These are phyloP conservation scores for Macropus fuliginosus DNA, from an alignment of 2,797 vertebrate genomes.

Conservation along the genomic window DNA sequence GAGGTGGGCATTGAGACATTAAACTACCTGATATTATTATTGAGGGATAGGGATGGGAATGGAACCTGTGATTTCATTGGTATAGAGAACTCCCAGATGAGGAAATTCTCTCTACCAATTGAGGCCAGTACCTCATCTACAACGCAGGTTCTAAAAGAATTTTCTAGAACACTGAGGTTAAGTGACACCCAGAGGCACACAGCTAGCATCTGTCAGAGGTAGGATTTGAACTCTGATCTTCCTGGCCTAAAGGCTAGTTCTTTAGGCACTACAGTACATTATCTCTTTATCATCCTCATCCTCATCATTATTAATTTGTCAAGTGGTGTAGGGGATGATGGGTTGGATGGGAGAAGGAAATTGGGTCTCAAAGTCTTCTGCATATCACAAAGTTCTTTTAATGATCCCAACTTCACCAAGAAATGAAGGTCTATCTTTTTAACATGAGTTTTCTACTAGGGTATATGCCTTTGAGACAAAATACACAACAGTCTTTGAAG, in stretches of 20 bases:
- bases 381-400: background rate
- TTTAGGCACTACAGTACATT: background rate
- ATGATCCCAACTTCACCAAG: background rate
- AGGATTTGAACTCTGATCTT: background rate
- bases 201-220: background rate
- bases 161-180: background rate
- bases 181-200: background rate
- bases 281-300: background rate
- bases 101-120: background rate
- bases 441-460: background rate
- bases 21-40: background rate
- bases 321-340: background rate
- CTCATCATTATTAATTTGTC: background rate
- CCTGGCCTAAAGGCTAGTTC: background rate
- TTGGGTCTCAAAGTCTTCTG: background rate
- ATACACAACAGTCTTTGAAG: background rate
- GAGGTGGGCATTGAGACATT: background rate
- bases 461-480: background rate
- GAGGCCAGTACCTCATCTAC: background rate
- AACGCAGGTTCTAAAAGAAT: background rate
- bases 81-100: background rate
- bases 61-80: background rate
- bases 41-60: background rate
- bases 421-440: background rate
- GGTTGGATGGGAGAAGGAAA: background rate